Evolutionary conservation across 2,797 vertebrate species (phyloP).

Genomic region (Pogoniulus pusillus): DNA sequence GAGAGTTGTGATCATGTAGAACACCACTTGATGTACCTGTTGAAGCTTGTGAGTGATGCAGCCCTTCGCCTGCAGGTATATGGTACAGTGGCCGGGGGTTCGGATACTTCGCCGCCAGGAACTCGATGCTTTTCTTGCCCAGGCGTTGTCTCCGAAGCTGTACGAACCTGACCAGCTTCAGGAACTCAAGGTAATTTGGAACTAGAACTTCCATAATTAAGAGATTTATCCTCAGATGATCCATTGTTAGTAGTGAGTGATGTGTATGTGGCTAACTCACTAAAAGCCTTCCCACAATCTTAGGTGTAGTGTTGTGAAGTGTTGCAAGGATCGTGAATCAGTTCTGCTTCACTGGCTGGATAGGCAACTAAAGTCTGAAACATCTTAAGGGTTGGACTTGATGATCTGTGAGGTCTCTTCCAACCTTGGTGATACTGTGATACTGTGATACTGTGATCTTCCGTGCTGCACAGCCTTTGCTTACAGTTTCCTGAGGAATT

Average conservation of each 20-base stretch:
- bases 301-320: not conserved
- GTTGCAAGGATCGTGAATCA: not conserved
- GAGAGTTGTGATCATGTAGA: not conserved
- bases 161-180: conserved; percentile 97
- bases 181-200: conserved; percentile 91
- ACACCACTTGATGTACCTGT: not conserved
- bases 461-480: not conserved
- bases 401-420: too few relatives aligned
- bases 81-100: conserved; percentile 97
- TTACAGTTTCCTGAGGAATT: not conserved
- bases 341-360: not conserved
- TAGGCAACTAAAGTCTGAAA: not conserved
- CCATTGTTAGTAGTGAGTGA: not conserved
- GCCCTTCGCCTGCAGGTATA: conserved; percentile 81
- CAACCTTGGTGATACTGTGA: too few relatives aligned
- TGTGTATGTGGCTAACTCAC: not conserved
- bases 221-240: not conserved
- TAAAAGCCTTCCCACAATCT: not conserved
- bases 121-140: conserved; percentile 95
- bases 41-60: not conserved
- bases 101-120: conserved; percentile 95
- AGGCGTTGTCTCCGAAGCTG: conserved; percentile 95
- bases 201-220: not conserved
- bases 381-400: too few relatives aligned
- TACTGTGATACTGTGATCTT: too few relatives aligned